Conservation (phyloP, 2,888 invertebrate genomes). For the Lasioglossum calceatum region DNA sequence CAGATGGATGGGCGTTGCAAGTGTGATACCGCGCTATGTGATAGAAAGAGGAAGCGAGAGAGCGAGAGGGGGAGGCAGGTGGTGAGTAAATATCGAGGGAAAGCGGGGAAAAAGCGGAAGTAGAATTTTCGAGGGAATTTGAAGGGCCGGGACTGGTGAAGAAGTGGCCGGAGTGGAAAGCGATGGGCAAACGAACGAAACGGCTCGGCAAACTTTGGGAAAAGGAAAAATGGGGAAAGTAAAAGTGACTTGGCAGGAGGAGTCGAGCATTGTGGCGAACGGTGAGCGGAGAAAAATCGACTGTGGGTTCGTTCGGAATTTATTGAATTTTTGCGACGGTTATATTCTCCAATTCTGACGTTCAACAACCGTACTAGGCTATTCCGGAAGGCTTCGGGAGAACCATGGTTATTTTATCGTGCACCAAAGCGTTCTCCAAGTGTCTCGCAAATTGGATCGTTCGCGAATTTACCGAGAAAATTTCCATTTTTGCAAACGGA, state of each 20-base stretch:
- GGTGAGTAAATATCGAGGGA: neutral
- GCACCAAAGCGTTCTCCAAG: neutral
- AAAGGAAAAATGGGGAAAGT: neutral
- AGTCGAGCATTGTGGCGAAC: neutral
- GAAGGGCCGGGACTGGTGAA: neutral
- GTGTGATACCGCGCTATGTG: neutral
- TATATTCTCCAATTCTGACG: neutral
- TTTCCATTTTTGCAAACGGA: neutral
- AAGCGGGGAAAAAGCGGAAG: constrained; percentile 1
- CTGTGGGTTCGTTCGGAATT: neutral
- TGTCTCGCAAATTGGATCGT: neutral
- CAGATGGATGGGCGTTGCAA: neutral
- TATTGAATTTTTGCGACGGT: neutral
- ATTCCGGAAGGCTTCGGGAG: neutral
- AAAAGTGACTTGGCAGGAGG: neutral
- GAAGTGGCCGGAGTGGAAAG: constrained; percentile 4
- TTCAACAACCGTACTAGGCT: neutral
- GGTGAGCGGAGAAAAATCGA: neutral
- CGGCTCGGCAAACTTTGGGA: neutral
- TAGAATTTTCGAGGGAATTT: constrained; percentile 16
- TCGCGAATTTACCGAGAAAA: neutral
- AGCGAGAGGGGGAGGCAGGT: neutral
- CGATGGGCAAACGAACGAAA: neutral
- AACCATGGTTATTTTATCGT: neutral
- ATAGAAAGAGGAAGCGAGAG: neutral